Evolutionary conservation across 30 jellyfish, hydroid and myxozoan genomes (phyloP).

Genomic region (Hydractinia echinata): DNA sequence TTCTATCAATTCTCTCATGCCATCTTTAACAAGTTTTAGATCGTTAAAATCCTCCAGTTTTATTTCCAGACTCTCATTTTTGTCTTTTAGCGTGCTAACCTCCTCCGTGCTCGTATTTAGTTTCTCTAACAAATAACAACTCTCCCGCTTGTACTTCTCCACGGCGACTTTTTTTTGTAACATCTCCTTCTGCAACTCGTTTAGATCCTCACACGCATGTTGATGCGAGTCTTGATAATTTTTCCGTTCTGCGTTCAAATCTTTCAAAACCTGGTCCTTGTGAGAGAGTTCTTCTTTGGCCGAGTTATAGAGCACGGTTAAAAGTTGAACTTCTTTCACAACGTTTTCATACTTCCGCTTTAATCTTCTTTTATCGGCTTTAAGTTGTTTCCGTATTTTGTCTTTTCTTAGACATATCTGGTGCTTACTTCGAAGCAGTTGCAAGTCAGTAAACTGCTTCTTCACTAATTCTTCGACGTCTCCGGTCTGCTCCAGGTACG

Average conservation of each 20-base stretch:
- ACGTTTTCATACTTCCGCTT: not conserved
- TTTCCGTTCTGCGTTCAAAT: not conserved
- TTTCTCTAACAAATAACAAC: slow-evolving; percentile 11
- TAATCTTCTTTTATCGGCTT: not conserved
- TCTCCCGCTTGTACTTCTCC: slow-evolving; percentile 24
- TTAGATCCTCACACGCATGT: not conserved
- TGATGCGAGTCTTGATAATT: not conserved
- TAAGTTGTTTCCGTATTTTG: slow-evolving; percentile 5
- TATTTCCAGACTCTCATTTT: slow-evolving; percentile 12
- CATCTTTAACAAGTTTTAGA: not conserved
- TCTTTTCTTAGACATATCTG: slow-evolving; percentile 1
- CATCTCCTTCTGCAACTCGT: not conserved
- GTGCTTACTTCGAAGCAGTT: not conserved
- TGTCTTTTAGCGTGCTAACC: not conserved
- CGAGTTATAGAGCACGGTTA: not conserved
- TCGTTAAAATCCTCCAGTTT: not conserved
- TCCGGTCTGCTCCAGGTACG: not conserved
- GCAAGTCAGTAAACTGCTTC: not conserved
- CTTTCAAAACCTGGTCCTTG: not conserved
- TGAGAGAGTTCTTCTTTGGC: slow-evolving; percentile 1
- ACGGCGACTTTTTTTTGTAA: not conserved
- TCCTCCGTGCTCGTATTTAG: not conserved
- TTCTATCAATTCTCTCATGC: not conserved
- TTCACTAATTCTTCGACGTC: not conserved
- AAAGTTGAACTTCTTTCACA: not conserved